These are phyloP conservation scores for Amblyopsis rosae DNA, from an alignment of 2,113 vertebrate species.

Conservation along the genomic window DNA sequence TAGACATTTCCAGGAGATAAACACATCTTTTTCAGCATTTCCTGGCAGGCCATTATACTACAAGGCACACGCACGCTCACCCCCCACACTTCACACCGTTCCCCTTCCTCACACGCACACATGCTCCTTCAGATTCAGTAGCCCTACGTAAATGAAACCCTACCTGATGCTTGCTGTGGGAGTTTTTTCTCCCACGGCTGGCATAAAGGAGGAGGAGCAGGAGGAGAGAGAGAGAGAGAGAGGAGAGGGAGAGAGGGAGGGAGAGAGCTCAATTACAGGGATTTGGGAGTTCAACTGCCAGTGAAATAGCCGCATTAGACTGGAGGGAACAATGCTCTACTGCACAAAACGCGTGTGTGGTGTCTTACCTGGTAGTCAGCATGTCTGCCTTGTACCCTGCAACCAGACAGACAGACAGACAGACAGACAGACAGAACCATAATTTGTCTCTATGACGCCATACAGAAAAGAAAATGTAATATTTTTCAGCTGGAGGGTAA, in stretches of 20 bases:
- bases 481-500: too few species aligned
- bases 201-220: conserved; percentile 15
- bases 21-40: conserved; percentile 32
- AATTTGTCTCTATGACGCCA: not conserved
- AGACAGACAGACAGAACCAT: not conserved
- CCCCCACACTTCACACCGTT: conserved; percentile 3
- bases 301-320: conserved; percentile 4
- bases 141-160: conserved; percentile 36
- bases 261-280: conserved; percentile 1
- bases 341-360: not conserved
- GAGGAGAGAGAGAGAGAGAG: conserved; percentile 22
- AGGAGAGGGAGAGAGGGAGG: conserved; percentile 12
- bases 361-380: conserved; percentile 68
- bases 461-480: too few species aligned
- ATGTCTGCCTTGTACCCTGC: conserved; percentile 71
- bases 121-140: not conserved
- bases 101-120: not conserved
- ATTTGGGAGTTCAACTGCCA: conserved; percentile 6
- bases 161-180: conserved; percentile 98
- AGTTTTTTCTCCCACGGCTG: conserved; percentile 97
- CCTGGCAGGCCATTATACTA: not conserved
- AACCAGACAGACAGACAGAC: not conserved
- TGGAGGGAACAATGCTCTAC: not conserved
- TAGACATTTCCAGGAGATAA: conserved; percentile 49
- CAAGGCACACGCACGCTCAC: not conserved